phyloP scores from a whole-genome alignment of 35 echinoderm and acorn worm species.

The Apostichopus japonicus region DNA sequence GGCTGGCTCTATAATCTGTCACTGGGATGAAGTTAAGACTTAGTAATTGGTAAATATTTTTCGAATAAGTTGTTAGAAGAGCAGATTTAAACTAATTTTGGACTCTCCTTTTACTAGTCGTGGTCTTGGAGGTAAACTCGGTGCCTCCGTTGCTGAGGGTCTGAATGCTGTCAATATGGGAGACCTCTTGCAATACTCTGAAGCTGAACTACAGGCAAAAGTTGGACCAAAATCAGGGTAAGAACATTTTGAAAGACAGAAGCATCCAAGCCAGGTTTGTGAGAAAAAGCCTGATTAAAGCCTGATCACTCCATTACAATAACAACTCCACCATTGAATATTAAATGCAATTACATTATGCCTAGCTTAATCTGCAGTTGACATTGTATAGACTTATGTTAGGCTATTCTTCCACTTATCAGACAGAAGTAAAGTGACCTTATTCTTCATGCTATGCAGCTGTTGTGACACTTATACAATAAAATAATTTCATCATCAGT shows the following conservation, averaged over 20 bases:
- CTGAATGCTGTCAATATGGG: slow-evolving; percentile 76
- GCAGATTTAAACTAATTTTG: too few relatives aligned
- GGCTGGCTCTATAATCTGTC: too few relatives aligned
- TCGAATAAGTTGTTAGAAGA: too few relatives aligned
- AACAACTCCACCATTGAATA: background rate
- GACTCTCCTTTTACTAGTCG: slow-evolving; percentile 58
- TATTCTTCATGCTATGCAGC: too few relatives aligned
- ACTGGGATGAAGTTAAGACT: too few relatives aligned
- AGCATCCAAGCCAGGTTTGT: background rate
- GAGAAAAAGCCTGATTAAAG: background rate
- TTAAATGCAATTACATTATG: background rate
- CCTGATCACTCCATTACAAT: background rate
- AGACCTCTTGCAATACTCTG: slow-evolving; percentile 74
- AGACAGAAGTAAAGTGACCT: too few relatives aligned
- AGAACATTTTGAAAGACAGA: slow-evolving; percentile 17
- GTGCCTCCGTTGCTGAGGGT: slow-evolving; percentile 59
- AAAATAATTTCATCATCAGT: too few relatives aligned
- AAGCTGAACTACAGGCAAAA: slow-evolving; percentile 75
- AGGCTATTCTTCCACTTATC: too few relatives aligned
- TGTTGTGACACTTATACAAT: too few relatives aligned
- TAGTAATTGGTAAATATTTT: too few relatives aligned
- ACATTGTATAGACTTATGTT: too few relatives aligned
- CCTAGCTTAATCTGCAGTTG: background rate
- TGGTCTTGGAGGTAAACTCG: slow-evolving; percentile 92
- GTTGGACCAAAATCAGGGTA: slow-evolving; percentile 94